These are phyloP conservation scores for Agrochola circellaris DNA, from an alignment of 2,888 invertebrate genomes.

Conservation along the genomic window DNA sequence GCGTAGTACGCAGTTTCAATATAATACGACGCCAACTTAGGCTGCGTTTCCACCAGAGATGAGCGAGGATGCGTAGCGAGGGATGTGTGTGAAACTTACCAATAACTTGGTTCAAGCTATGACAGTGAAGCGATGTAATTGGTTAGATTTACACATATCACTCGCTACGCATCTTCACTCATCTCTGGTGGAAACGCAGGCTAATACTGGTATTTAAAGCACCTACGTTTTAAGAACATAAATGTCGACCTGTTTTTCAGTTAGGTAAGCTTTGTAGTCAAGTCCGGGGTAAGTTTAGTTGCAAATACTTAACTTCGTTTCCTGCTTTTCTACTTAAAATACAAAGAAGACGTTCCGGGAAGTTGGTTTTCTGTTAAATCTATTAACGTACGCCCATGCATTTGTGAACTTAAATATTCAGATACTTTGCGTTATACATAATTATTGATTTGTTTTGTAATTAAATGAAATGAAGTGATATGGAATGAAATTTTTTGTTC, in stretches of 20 bases:
- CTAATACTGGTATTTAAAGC: neutral
- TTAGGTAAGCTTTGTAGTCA: neutral
- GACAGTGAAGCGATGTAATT: too few relatives aligned
- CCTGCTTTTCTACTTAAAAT: neutral
- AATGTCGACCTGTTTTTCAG: neutral
- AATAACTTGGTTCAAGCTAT: too few relatives aligned
- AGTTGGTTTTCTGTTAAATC: neutral
- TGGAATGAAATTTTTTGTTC: too few relatives aligned
- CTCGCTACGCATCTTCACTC: too few relatives aligned
- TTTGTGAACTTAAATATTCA: neutral
- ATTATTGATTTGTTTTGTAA: neutral
- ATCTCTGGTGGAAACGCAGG: too few relatives aligned
- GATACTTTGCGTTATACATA: neutral
- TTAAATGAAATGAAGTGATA: too few relatives aligned
- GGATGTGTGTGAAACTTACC: too few relatives aligned
- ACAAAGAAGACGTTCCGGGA: neutral
- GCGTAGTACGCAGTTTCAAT: neutral
- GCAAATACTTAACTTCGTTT: neutral
- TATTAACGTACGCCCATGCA: neutral
- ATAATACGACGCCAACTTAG: neutral
- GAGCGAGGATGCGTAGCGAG: too few relatives aligned
- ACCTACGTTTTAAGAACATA: neutral
- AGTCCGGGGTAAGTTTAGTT: neutral
- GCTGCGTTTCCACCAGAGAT: too few relatives aligned
- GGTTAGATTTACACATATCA: too few relatives aligned